Conservation (phyloP, 2,888 invertebrate species). For the Callyntrura sp. region DNA sequence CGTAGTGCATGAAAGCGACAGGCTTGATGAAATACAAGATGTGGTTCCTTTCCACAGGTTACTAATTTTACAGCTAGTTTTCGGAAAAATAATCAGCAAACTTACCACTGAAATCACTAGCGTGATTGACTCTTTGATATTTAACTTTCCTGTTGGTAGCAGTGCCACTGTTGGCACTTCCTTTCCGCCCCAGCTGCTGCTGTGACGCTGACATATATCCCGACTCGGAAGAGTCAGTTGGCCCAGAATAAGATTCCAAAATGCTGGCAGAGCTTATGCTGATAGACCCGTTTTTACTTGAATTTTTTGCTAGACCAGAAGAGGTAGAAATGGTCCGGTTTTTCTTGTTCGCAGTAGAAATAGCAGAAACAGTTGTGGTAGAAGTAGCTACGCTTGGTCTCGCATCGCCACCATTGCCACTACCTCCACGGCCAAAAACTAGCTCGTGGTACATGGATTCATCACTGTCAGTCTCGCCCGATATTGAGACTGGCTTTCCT, state of each 20-base stretch:
- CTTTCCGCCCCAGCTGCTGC: slow-evolving; percentile 78
- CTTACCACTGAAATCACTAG: slow-evolving; percentile 83
- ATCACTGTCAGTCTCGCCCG: slow-evolving; percentile 83
- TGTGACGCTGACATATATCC: slow-evolving; percentile 80
- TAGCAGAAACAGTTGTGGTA: slow-evolving; percentile 6
- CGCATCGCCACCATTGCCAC: slow-evolving; percentile 61
- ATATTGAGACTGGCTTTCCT: slow-evolving; percentile 82
- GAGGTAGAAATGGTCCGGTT: slow-evolving; percentile 68
- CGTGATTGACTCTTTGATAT: slow-evolving; percentile 83
- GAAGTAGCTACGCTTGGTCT: slow-evolving; percentile 71
- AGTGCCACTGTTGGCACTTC: slow-evolving; percentile 76
- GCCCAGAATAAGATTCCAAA: slow-evolving; percentile 73
- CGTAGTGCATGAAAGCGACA: background rate
- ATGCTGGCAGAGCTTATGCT: slow-evolving; percentile 77
- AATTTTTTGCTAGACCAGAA: slow-evolving; percentile 73
- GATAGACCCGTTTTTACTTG: slow-evolving; percentile 76
- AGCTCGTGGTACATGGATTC: slow-evolving; percentile 84
- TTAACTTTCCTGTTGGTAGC: slow-evolving; percentile 82
- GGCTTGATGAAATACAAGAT: slow-evolving; percentile 12
- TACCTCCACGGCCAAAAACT: slow-evolving; percentile 80
- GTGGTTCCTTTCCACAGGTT: slow-evolving; percentile 33
- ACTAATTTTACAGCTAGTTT: slow-evolving; percentile 12
- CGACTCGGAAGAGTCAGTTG: slow-evolving; percentile 79
- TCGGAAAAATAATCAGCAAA: slow-evolving; percentile 18
- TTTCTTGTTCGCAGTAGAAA: slow-evolving; percentile 59